Conservation (phyloP, 92 coral and sea anemone genomes). For the Parazoanthus atlanticus region DNA sequence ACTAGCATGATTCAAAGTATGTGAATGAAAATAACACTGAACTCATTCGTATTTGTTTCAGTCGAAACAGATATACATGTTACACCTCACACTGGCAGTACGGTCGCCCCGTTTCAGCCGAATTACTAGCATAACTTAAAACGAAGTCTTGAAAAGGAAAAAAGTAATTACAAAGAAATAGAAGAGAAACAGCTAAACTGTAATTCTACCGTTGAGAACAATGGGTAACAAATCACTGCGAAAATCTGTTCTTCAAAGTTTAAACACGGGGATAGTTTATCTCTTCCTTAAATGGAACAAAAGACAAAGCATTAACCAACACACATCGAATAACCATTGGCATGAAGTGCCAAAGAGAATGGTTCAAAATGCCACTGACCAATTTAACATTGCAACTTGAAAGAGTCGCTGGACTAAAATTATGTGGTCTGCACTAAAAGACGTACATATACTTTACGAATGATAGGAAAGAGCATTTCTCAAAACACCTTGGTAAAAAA, state of each 20-base stretch:
- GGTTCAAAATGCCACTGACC: background rate
- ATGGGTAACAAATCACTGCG: too few species aligned
- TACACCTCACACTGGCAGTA: background rate
- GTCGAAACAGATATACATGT: background rate
- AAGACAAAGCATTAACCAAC: too few species aligned
- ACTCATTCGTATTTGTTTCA: background rate
- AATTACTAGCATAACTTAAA: background rate
- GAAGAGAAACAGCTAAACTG: background rate
- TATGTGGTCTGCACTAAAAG: background rate
- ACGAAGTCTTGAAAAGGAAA: background rate
- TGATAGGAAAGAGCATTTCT: background rate
- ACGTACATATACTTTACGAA: background rate
- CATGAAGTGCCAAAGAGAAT: background rate
- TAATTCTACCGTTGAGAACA: background rate
- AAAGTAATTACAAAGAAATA: background rate
- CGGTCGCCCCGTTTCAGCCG: background rate
- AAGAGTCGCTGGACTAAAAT: background rate
- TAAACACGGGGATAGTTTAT: background rate
- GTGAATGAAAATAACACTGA: background rate
- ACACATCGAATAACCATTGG: background rate
- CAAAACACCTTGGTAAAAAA: conserved; percentile 1
- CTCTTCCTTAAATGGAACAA: background rate
- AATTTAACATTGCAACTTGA: background rate
- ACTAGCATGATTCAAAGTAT: background rate
- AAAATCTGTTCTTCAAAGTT: background rate